Base-by-base conservation (phyloP, 2,797 vertebrate species). In the Hippoglossus hippoglossus region DNA sequence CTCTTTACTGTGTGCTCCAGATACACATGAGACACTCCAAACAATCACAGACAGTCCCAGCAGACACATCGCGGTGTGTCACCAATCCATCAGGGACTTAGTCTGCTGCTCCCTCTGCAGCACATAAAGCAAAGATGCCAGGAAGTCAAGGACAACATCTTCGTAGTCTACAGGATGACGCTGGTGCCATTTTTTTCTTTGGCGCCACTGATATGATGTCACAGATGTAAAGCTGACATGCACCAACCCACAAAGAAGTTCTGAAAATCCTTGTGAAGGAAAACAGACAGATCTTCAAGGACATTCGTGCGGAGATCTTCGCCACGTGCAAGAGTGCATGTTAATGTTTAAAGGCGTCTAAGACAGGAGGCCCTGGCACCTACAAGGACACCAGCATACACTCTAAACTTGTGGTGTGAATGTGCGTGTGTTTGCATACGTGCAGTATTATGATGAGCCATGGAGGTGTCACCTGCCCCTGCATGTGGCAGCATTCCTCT, bases 391-490 rank as follows among this genome's bases (percentile, higher is more conserved):
- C 67, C 21, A 31, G 54, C 22, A 61, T 22, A 41, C 44, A 58
- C 46, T 74, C n/a, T 53, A 47, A 65, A 50, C 6, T 7, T 54
- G 11, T 16, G n/a, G 19, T 46, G 19, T 34, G 2, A 50, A 2
- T 71, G 55, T 68, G 74, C 77, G 67, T 61, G 65, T 60, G 25
- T 67, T 51, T 68, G 53, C 58, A 55, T 70, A 55, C 12, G 53
- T 80, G 70, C 51, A 16, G 34, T 47, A 41, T 51, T 77, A 59
- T 81, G 73, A 84, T 77, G 75, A 77, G 73, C 66, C 59, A 26
- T 53, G 46, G 57, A 79, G 39, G 68, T 77, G 83, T 88, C 87
- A 87, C 83, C 83, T 77, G 85, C 77, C 67, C 54, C 85, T 49
- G 79, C 25, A 16, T 63, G 64, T 18, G 51, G 68, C 75, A 58